These are phyloP conservation scores for Zosterops pallidus DNA, from an alignment of 2,113 vertebrate genomes.

Conservation along the genomic window DNA sequence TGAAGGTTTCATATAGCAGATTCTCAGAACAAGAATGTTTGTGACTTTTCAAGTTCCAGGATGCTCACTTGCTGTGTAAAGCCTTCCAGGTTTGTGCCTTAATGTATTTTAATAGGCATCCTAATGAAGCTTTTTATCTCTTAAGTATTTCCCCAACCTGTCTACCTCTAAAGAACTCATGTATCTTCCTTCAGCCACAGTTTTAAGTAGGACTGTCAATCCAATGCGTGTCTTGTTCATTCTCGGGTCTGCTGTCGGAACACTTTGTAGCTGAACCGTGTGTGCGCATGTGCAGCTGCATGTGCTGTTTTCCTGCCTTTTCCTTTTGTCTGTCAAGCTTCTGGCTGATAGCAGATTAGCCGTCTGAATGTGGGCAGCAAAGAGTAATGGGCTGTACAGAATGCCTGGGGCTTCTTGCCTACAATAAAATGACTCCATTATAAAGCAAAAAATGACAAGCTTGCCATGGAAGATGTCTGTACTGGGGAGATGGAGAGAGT, in stretches of 20 bases:
- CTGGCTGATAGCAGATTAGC: constrained; percentile 65
- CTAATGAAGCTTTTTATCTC: background rate
- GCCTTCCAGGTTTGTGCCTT: background rate
- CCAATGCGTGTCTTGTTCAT: background rate
- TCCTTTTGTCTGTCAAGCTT: constrained; percentile 62
- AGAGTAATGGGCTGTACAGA: constrained; percentile 60
- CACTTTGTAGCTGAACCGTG: background rate
- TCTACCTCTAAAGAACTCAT: background rate
- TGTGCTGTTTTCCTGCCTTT: constrained; percentile 39
- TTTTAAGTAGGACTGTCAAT: background rate
- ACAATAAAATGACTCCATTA: constrained; percentile 44
- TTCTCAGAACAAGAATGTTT: background rate
- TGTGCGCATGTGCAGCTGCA: background rate
- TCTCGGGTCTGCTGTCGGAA: background rate
- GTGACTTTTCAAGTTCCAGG: background rate
- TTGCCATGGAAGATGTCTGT: constrained; percentile 9
- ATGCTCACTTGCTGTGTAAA: background rate
- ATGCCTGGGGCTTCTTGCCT: constrained; percentile 51
- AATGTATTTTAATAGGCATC: background rate
- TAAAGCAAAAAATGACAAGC: constrained; percentile 44
- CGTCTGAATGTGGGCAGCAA: constrained; percentile 58
- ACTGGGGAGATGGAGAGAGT: constrained; percentile 14
- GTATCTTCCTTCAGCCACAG: background rate
- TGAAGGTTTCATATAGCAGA: background rate
- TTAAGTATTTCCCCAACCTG: background rate